Evolutionary conservation across 2,797 vertebrate species (phyloP).

Genomic region (Dicrostonyx torquatus): DNA sequence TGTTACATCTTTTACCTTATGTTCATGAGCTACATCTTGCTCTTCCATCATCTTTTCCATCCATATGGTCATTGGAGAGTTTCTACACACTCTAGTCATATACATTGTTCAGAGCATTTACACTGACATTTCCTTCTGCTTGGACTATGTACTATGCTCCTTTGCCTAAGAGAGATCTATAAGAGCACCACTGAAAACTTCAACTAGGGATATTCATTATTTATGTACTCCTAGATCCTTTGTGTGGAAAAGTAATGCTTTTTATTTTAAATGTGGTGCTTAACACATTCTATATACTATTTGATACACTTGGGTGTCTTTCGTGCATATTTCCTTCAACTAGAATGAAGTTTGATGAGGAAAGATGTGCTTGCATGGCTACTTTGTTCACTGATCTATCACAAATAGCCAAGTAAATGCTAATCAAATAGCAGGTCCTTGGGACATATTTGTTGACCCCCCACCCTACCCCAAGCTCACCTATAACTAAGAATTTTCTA

Average conservation of each 20-base stretch:
- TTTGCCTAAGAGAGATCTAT: neutral
- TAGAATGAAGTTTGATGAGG: slow-evolving; percentile 14
- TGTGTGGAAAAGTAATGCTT: neutral
- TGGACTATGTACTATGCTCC: neutral
- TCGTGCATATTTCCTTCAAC: neutral
- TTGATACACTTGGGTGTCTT: neutral
- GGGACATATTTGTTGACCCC: neutral
- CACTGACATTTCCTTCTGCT: neutral
- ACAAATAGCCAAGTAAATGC: neutral
- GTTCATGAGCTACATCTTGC: neutral
- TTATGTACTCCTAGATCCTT: neutral
- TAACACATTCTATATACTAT: neutral
- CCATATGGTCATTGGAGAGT: neutral
- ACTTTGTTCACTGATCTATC: slow-evolving; percentile 4
- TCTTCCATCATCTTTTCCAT: neutral
- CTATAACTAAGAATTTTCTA: neutral
- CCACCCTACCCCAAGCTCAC: neutral
- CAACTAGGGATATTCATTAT: neutral
- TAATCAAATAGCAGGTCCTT: neutral
- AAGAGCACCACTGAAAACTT: neutral
- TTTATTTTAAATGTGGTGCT: slow-evolving; percentile 7
- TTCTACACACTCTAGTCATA: neutral
- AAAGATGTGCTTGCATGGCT: neutral
- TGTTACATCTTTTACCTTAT: neutral
- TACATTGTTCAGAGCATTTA: neutral